Percentiles rank a stretch among this genome's conserved stretches.
Conservation (phyloP, 2,113 vertebrate species). For the Barbus barbus region DNA sequence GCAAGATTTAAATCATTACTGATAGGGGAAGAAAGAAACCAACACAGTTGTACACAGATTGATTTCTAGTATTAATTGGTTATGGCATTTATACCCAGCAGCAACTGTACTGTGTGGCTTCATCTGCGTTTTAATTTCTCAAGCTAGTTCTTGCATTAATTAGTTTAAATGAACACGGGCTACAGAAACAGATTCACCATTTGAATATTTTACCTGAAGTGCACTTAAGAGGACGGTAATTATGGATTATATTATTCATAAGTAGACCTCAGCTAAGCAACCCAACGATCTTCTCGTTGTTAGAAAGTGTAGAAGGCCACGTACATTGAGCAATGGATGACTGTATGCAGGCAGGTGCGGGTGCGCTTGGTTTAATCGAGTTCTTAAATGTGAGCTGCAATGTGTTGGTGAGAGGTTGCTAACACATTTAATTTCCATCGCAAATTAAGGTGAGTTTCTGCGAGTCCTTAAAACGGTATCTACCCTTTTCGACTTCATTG, state of each 20-base stretch:
- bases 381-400: conserved; percentile 50
- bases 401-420: conserved; percentile 38
- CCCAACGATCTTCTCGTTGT: conserved; percentile 44
- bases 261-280: conserved; percentile 59
- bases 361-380: conserved; percentile 60
- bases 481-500: conserved; percentile 14
- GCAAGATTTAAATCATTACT: neutral
- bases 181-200: conserved; percentile 56
- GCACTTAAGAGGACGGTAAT: conserved; percentile 65
- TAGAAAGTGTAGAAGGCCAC: conserved; percentile 47
- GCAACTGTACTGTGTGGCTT: conserved; percentile 35
- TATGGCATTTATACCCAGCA: conserved; percentile 34
- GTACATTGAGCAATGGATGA: conserved; percentile 46
- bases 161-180: conserved; percentile 37
- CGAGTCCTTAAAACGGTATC: neutral
- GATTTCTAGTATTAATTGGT: conserved; percentile 39
- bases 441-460: conserved; percentile 43
- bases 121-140: conserved; percentile 29
- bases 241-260: conserved; percentile 68
- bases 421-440: conserved; percentile 51
- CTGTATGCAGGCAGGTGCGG: conserved; percentile 54
- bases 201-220: conserved; percentile 62
- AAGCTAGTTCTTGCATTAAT: conserved; percentile 44
- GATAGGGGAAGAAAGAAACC: neutral
- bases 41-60: conserved; percentile 10